Base-by-base conservation (phyloP, 2,113 vertebrate species). In the Aptenodytes patagonicus region DNA sequence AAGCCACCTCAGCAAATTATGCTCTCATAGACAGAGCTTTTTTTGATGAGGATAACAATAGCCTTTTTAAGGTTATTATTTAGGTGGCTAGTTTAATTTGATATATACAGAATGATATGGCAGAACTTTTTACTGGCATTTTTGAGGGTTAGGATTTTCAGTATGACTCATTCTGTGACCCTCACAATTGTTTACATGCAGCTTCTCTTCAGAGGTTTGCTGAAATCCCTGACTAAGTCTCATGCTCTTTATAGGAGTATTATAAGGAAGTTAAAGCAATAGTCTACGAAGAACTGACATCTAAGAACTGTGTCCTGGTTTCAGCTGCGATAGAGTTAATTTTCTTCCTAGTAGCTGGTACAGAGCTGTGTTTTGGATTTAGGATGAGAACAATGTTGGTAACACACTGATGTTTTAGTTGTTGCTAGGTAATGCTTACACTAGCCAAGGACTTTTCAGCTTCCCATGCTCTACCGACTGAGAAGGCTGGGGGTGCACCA, bases 11-110 rank as follows among this genome's bases (percentile, higher is more conserved):
- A 52, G 24, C 34, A 83, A 75, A 36, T 61, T 25, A 44, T 13
- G 5, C 0, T 2, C 5, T 42, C 25, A 3, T 7, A 38, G n/a
- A 47, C 5, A 49, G n/a, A 1, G 0, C 0, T 0, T 6, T 20
- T 77, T 70, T 66, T 32, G 6, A 28, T 49, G 24, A 44, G 26
- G 34, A 22, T 57, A 13, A 55, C 60, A 13, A 22, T 34, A 29
- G 32, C 11, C 6, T 11, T 78, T 90, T 69, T 13, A 72, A 36
- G 21, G 36, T 36, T 36, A 36, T 36, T 36, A 36, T n/a, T 54
- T 72, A 32, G 6, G 9, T 44, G 2, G 16, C 24, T 83, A 61
- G 7, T 69, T 83, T 62, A 47, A 40, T 68, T 62, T 55, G 20
- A 29, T 29, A 29, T 44, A 47, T 62, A 55, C 18, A 58, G 60